Evolutionary conservation across 2,888 invertebrate species (phyloP).

Genomic region (Eristalis pertinax): DNA sequence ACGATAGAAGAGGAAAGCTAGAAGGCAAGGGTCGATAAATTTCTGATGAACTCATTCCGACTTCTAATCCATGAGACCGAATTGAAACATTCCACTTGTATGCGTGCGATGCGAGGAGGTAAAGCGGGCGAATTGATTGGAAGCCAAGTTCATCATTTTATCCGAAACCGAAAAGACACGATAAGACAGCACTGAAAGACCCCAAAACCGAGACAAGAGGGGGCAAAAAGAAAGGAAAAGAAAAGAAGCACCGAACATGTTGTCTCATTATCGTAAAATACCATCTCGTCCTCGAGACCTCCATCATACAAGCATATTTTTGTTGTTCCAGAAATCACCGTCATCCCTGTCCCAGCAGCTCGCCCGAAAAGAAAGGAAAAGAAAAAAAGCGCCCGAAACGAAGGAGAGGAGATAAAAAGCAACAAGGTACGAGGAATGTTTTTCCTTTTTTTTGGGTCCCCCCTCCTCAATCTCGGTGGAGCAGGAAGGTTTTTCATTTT

Average conservation of each 20-base stretch:
- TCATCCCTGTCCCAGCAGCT: slow-evolving; percentile 8
- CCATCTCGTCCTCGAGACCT: slow-evolving; percentile 35
- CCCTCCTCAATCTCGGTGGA: background rate
- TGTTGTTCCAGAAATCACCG: background rate
- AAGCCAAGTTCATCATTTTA: slow-evolving; percentile 55
- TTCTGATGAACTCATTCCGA: slow-evolving; percentile 69
- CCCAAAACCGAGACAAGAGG: background rate
- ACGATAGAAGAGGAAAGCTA: background rate
- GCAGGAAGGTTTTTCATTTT: background rate
- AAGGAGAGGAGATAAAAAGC: slow-evolving; percentile 38
- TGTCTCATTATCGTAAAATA: slow-evolving; percentile 60
- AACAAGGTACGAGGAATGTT: slow-evolving; percentile 20
- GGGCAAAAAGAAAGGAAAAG: no score
- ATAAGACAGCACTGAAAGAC: background rate
- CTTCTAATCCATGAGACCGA: slow-evolving; percentile 59
- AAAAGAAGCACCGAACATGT: slow-evolving; percentile 17
- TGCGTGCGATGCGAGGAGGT: background rate
- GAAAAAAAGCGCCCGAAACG: background rate
- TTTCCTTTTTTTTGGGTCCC: background rate
- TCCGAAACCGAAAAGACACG: slow-evolving; percentile 28
- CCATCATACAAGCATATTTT: slow-evolving; percentile 62
- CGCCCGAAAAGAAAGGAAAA: no score
- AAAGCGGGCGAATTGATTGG: slow-evolving; percentile 40
- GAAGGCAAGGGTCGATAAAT: slow-evolving; percentile 60
- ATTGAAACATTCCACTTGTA: slow-evolving; percentile 50